Conservation (phyloP, 35 echinoderm and acorn worm genomes). For the Eucidaris tribuloides region DNA sequence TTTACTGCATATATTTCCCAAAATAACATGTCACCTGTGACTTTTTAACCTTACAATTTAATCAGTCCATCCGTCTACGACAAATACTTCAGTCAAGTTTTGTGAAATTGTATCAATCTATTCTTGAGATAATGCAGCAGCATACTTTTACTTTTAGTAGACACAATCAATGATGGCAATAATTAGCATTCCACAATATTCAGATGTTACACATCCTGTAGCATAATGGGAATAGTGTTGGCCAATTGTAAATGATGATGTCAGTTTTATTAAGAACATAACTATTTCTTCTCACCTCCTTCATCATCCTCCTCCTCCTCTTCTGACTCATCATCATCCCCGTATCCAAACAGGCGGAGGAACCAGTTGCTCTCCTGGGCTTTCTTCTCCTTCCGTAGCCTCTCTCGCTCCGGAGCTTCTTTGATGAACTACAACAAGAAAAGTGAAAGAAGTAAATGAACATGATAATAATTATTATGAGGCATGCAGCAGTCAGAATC, state of each 20-base stretch:
- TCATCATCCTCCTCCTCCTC: constrained; percentile 54
- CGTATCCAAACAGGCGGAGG: constrained; percentile 55
- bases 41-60: too few relatives aligned
- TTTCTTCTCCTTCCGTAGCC: constrained; percentile 56
- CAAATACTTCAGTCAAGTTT: too few relatives aligned
- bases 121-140: neutral
- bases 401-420: constrained; percentile 83
- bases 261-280: too few relatives aligned
- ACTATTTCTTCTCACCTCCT: constrained; percentile 41
- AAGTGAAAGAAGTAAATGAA: neutral
- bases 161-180: neutral
- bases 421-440: constrained; percentile 63
- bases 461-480: too few relatives aligned
- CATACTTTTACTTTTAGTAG: neutral
- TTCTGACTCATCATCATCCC: constrained; percentile 52
- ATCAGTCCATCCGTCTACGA: too few relatives aligned
- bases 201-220: neutral
- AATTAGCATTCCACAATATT: neutral
- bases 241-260: too few relatives aligned
- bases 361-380: constrained; percentile 67
- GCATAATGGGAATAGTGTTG: neutral
- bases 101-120: neutral
- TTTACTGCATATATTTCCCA: too few relatives aligned
- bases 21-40: too few relatives aligned
- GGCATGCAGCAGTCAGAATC: too few relatives aligned